Evolutionary conservation across 1,140 invertebrate species (phyloP).

Genomic region (Drosophila quadrilineata): DNA sequence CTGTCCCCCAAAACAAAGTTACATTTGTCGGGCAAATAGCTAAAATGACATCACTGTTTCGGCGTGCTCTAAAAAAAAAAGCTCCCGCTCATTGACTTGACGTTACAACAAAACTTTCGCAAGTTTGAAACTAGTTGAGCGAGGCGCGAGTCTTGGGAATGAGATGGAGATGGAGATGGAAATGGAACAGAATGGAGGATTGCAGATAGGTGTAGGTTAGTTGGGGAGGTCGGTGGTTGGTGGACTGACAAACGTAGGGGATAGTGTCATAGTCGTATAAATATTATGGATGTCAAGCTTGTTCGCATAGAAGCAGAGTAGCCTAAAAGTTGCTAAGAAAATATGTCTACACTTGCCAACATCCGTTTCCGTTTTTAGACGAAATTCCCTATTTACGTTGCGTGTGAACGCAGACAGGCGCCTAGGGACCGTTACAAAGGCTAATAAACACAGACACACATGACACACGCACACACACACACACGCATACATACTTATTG

Average conservation of each 20-base stretch:
- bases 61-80: constrained; percentile 31
- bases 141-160: not conserved
- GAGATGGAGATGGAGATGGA: constrained; percentile 1
- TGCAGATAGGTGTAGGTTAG: too few species aligned
- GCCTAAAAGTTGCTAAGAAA: constrained; percentile 60
- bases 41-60: too few species aligned
- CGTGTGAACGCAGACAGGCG: constrained; percentile 30
- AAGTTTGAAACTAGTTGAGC: constrained; percentile 50
- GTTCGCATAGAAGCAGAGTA: not conserved
- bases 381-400: constrained; percentile 25
- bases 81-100: constrained; percentile 62
- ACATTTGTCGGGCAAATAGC: too few species aligned
- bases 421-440: constrained; percentile 41
- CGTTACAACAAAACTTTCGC: constrained; percentile 62
- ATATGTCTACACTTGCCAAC: constrained; percentile 70
- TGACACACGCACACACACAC: not conserved
- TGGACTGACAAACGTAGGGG: too few species aligned
- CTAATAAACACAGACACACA: constrained; percentile 47
- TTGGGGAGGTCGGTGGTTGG: not conserved
- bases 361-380: constrained; percentile 61
- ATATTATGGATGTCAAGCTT: constrained; percentile 12
- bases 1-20: too few species aligned
- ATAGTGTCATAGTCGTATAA: constrained; percentile 19
- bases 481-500: constrained; percentile 50
- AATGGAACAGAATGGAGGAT: not conserved